phyloP scores from a whole-genome alignment of 2,888 invertebrate genomes.

The Coelinius sp. region DNA sequence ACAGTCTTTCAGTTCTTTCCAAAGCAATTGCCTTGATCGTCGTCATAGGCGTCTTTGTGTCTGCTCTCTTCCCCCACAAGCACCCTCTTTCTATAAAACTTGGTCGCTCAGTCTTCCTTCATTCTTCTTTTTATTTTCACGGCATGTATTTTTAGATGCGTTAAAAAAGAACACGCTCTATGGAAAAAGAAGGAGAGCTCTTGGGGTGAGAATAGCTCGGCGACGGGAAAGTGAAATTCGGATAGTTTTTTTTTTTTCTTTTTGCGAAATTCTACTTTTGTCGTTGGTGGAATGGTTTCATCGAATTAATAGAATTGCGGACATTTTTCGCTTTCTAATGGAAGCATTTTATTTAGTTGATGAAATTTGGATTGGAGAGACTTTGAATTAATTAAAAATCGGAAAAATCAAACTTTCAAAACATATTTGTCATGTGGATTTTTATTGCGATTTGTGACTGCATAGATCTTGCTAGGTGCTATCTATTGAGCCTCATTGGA shows the following conservation, averaged over 20 bases:
- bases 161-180: slow-evolving; percentile 1
- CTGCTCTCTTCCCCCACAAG: slow-evolving; percentile 23
- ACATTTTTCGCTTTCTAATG: too few relatives aligned
- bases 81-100: slow-evolving; percentile 7
- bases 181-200: too few relatives aligned
- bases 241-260: slow-evolving; percentile 8
- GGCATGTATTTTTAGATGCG: slow-evolving; percentile 1
- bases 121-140: background rate
- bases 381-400: too few relatives aligned
- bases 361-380: too few relatives aligned
- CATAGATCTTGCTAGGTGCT: too few relatives aligned
- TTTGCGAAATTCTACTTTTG: too few relatives aligned
- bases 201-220: slow-evolving; percentile 36
- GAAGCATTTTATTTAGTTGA: background rate
- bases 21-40: slow-evolving; percentile 25
- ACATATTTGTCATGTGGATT: too few relatives aligned
- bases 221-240: background rate
- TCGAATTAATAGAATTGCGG: background rate
- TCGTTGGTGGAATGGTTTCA: background rate
- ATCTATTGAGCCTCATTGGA: too few relatives aligned
- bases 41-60: slow-evolving; percentile 24
- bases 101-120: slow-evolving; percentile 8
- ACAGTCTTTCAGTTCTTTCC: slow-evolving; percentile 14
- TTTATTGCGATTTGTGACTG: too few relatives aligned
- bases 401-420: too few relatives aligned